These are phyloP conservation scores for Pygathrix nemaeus DNA, from an alignment of 2,113 vertebrate species.

Conservation along the genomic window DNA sequence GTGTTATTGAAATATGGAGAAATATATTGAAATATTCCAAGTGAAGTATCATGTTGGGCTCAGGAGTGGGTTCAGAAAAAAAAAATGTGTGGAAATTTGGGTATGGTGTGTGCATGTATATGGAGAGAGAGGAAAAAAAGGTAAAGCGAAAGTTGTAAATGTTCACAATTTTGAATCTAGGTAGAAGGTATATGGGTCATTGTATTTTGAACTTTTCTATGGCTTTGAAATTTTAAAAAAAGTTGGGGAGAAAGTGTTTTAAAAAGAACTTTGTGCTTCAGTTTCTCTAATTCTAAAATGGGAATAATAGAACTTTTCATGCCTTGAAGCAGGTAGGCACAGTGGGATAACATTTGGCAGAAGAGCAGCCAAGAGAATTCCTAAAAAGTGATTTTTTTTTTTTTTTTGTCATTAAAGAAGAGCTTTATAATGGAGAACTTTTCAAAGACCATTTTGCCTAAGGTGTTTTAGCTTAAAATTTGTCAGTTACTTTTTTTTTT, in stretches of 20 bases:
- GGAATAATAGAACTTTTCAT: not conserved
- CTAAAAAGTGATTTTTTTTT: not conserved
- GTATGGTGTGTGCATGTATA: not conserved
- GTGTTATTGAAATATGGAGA: not conserved
- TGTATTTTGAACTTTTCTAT: conserved; percentile 23
- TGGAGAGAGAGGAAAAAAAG: not conserved
- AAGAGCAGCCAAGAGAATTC: not conserved
- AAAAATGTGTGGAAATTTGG: not conserved
- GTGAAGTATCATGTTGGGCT: not conserved
- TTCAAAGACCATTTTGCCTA: conserved; percentile 18
- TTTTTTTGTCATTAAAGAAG: not conserved
- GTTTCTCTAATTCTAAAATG: conserved; percentile 33
- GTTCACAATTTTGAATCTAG: not conserved
- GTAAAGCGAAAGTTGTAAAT: not conserved
- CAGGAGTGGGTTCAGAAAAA: not conserved
- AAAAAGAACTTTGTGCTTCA: not conserved
- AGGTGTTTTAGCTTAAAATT: conserved; percentile 6
- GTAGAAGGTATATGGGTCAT: not conserved
- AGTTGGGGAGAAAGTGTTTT: not conserved
- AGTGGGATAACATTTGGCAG: not conserved
- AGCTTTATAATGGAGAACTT: conserved; percentile 29
- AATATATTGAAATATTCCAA: not conserved
- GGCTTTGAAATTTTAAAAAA: conserved; percentile 27
- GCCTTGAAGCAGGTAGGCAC: not conserved
- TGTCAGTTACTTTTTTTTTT: not conserved